phyloP scores from a whole-genome alignment of 2,888 invertebrate genomes.

The Leucophora obtusa region DNA sequence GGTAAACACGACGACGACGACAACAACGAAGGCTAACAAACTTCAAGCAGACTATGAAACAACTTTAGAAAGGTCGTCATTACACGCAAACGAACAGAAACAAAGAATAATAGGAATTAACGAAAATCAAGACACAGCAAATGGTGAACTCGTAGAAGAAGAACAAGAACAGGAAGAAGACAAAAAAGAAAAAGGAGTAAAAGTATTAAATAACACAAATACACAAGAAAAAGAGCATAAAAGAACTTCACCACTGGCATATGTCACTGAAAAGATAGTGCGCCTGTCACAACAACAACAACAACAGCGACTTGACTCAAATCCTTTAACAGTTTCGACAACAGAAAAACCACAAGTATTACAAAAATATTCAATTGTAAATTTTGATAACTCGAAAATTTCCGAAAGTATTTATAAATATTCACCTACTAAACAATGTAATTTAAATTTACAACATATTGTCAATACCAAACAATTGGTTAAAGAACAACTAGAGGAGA shows the following conservation, averaged over 20 bases:
- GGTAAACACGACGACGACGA: constrained; percentile 11
- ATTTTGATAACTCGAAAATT: constrained; percentile 14
- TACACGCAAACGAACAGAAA: constrained; percentile 38
- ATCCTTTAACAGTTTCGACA: constrained; percentile 11
- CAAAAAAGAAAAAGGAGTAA: neutral
- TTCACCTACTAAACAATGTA: constrained; percentile 52
- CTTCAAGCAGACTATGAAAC: constrained; percentile 62
- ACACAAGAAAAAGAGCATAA: constrained; percentile 24
- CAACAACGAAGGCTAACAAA: constrained; percentile 57
- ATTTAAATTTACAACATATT: constrained; percentile 62
- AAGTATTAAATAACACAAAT: constrained; percentile 3
- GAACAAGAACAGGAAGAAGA: constrained; percentile 23
- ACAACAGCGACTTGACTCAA: constrained; percentile 22
- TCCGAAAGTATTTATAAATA: neutral
- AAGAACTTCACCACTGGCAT: constrained; percentile 63
- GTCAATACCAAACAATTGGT: constrained; percentile 62
- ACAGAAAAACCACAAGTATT: constrained; percentile 50
- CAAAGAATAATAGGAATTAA: constrained; percentile 37
- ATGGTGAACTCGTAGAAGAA: constrained; percentile 24
- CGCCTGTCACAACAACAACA: constrained; percentile 64
- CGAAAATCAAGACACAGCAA: constrained; percentile 28
- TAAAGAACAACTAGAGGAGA: neutral
- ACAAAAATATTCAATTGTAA: constrained; percentile 29
- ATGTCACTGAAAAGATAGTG: constrained; percentile 61
- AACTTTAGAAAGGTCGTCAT: constrained; percentile 62